Base-by-base conservation (phyloP, 2,888 invertebrate genomes). In the Eledone cirrhosa region DNA sequence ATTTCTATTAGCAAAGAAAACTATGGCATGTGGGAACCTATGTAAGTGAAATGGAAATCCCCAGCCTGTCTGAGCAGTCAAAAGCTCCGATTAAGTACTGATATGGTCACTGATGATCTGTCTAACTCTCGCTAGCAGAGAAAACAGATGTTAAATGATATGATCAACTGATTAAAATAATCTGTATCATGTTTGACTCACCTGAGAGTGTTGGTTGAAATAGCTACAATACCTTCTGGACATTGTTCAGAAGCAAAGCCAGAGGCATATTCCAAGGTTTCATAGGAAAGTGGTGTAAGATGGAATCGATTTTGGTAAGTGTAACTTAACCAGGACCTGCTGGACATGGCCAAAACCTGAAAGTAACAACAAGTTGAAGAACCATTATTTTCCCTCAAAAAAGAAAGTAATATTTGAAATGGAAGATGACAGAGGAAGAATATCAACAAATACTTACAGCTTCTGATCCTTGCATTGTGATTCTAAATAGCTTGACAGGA, bases 141-240 rank as follows among this genome's bases (percentile, higher is more conserved):
- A n/a, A n/a, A n/a, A n/a, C n/a, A n/a, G n/a, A n/a, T n/a, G n/a
- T n/a, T n/a, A n/a, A n/a, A n/a, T n/a, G 22, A 19, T 63, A 11
- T 31, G 47, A 27, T 74, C 19, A 24, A 14, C 74, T 5, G 29
- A 31, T n/a, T 16, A 29, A 24, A 16, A 74, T 41, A 8, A 41
- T 41, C 11, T 41, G 11, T 41, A 41, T 41, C 41, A 41, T n/a
- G 4, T 67, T 24, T 67, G 16, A 24, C 81, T 77, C 80, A 92
- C 88, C 98, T 93, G 78, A 99, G 92, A 0, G 99, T 99, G 89
- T 99, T 99, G 1, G 97, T 96, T 0, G 98, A 97, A 90, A 99
- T 99, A 0, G 99, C 99, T 0, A 99, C 99, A 85, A 99, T 97
- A 84, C 99, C 99, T 91, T 99, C 99, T 0, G 98, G 97, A 92